Base-by-base conservation (phyloP, 2,888 invertebrate genomes). In the Yponomeuta cagnagella region DNA sequence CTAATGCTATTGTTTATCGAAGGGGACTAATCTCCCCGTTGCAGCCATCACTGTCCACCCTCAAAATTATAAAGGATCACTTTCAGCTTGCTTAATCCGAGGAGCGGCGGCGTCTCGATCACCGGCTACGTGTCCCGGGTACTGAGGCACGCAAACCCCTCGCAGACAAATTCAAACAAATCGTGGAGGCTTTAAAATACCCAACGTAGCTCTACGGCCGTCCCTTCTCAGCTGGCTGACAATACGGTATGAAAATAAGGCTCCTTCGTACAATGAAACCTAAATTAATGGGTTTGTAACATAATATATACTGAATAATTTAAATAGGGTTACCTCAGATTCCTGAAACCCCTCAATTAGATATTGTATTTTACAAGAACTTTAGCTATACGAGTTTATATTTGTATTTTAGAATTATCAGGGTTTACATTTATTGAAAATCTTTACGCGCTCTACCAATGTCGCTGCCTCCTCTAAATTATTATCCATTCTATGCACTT, bases 1-100 rank as follows among this genome's bases (percentile, higher is more conserved):
- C 91, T 90, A 92, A 92, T 92, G 89, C 90, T 88, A 89, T 91
- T 92, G 91, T 92, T 92, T 92, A 92, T 92, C 91, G 90, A 89
- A 89, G 88, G 88, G 89, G 73, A 87, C 90, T 92, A 92, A 92
- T 92, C 91, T 91, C 87, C 87, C 89, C 90, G 88, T 87, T 84
- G 88, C 91, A 91, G 91, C 89, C 91, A 89, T 88, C 88, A 86
- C 85, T 89, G 90, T 86, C 90, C 90, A 84, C 89, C 88, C 86
- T 82, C 83, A 78, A 88, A 89, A 89, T 90, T 89, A 89, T 90
- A 90, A 90, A 88, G 89, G 89, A 90, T 90, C 89, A 89, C 89
- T 89, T 89, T 90, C 89, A 81, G 78, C 83, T 79, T 80, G 79
- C 83, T 84, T 91, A 90, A 90, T 90, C 90, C 88, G 82, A 74